Conservation (phyloP, 2,113 vertebrate species). For the Dicaeum eximium region DNA sequence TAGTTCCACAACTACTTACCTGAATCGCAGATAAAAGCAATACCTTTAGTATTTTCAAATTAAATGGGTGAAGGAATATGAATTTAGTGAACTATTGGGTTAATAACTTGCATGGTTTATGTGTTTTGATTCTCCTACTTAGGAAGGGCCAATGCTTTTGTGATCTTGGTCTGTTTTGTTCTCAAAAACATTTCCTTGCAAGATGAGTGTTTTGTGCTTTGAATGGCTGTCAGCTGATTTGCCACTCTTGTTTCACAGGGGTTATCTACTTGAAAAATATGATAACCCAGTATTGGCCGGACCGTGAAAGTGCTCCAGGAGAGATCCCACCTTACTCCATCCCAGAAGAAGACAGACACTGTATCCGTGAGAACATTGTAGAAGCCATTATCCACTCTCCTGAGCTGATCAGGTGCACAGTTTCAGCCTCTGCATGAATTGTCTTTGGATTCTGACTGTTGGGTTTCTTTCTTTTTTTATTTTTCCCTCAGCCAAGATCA, state of each 20-base stretch:
- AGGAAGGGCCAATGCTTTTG: background rate
- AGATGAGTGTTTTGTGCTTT: background rate
- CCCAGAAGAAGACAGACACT: conserved; percentile 92
- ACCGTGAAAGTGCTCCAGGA: conserved; percentile 84
- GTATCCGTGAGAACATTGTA: conserved; percentile 96
- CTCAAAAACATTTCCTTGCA: background rate
- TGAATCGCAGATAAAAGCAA: background rate
- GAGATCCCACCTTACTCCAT: conserved; percentile 90
- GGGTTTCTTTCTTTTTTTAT: background rate
- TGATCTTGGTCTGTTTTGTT: background rate
- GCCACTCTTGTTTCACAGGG: conserved; percentile 69
- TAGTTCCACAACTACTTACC: background rate
- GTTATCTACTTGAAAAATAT: conserved; percentile 99
- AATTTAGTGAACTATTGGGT: background rate
- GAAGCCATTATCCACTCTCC: conserved; percentile 98
- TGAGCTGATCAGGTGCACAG: conserved; percentile 90
- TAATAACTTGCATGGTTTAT: background rate
- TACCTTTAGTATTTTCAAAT: background rate
- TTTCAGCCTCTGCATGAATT: background rate
- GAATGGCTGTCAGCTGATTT: background rate
- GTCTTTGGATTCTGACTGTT: background rate
- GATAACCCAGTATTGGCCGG: conserved; percentile 97
- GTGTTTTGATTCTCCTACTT: background rate
- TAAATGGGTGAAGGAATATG: background rate
- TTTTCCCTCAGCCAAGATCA: background rate